A percentile compares a stretch with the other conserved stretches of the same genome.
Conservation (phyloP, 2,888 invertebrate genomes). For the Cylindroiulus punctatus region DNA sequence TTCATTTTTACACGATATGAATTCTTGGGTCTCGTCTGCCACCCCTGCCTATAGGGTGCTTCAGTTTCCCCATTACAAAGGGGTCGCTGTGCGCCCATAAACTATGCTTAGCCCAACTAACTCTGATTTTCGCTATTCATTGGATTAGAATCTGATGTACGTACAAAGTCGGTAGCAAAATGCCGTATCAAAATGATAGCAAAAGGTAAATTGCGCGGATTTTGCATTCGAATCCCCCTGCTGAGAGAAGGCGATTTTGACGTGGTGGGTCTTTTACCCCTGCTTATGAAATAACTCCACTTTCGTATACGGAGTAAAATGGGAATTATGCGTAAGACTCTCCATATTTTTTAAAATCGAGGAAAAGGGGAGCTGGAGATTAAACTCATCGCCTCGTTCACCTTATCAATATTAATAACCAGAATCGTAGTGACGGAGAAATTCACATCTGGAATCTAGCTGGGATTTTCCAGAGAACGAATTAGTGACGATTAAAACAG, state of each 20-base stretch:
- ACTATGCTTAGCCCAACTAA: conserved; percentile 37
- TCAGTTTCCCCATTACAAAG: neutral
- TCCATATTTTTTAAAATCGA: neutral
- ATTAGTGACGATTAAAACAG: too few relatives aligned
- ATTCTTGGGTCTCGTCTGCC: conserved; percentile 6
- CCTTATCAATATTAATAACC: conserved; percentile 28
- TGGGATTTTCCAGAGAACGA: neutral
- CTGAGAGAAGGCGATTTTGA: conserved; percentile 14
- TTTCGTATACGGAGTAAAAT: neutral
- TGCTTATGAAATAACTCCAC: conserved; percentile 6
- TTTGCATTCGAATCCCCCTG: conserved; percentile 35
- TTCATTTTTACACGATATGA: conserved; percentile 30
- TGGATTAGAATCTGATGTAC: conserved; percentile 8
- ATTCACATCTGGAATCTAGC: neutral
- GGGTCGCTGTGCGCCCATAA: neutral
- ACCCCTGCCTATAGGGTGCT: conserved; percentile 3
- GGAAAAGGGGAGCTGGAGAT: neutral
- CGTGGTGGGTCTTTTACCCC: conserved; percentile 44
- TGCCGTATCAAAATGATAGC: conserved; percentile 39
- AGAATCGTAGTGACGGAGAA: neutral
- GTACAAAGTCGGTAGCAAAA: conserved; percentile 15
- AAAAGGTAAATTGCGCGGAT: conserved; percentile 40
- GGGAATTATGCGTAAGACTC: neutral
- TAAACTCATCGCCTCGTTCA: neutral
- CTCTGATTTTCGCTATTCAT: conserved; percentile 51